Percentiles rank a stretch among this genome's conserved stretches.
Evolutionary conservation across 2,888 invertebrate genomes (phyloP).

Genomic region (Leucophenga maculata): DNA sequence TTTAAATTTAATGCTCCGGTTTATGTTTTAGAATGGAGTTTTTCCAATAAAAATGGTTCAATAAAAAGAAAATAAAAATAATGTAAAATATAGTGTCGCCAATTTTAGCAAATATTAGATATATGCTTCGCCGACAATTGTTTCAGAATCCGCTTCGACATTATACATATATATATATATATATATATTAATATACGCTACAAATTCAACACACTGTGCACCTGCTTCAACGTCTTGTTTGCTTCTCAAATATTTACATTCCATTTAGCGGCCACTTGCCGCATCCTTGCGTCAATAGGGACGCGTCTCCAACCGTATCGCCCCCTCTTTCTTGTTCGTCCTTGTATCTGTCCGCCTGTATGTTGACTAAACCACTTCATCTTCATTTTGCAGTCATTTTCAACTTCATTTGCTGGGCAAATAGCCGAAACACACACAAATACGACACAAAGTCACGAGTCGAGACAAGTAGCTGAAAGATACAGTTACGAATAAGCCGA

Average conservation of each 20-base stretch:
- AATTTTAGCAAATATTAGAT: too few relatives aligned
- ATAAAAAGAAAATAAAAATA: too few relatives aligned
- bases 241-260: conserved; percentile 62
- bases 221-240: background rate
- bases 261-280: conserved; percentile 46
- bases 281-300: conserved; percentile 11
- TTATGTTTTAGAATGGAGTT: too few relatives aligned
- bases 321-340: background rate
- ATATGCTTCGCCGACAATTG: too few relatives aligned
- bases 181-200: too few relatives aligned
- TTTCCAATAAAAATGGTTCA: too few relatives aligned
- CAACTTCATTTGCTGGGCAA: conserved; percentile 63
- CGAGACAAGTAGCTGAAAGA: too few relatives aligned
- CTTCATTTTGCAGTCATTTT: conserved; percentile 48
- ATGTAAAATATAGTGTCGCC: too few relatives aligned
- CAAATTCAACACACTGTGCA: conserved; percentile 34
- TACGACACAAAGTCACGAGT: conserved; percentile 8
- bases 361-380: conserved; percentile 26
- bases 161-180: too few relatives aligned
- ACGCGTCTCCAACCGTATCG: background rate
- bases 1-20: too few relatives aligned
- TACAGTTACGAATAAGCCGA: too few relatives aligned
- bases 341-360: conserved; percentile 21
- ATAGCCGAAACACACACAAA: conserved; percentile 52
- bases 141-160: too few relatives aligned